Conservation (phyloP, 64 coral and sea anemone genomes). For the Stylophora pistillata region DNA sequence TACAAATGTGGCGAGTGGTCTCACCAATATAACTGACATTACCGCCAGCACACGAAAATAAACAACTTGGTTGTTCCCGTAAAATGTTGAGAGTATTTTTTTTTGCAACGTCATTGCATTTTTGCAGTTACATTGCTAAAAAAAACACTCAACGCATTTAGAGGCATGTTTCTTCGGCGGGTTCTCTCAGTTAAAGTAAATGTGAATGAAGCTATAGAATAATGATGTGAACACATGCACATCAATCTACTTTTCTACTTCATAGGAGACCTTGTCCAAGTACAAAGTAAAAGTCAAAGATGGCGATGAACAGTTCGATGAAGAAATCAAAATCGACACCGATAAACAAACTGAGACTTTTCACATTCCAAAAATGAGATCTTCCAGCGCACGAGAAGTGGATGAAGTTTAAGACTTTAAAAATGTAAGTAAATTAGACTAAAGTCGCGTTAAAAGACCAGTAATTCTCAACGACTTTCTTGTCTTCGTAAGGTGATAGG, state of each 20-base stretch:
- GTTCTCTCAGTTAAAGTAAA: not conserved
- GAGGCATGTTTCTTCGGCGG: no score
- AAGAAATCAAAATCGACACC: not conserved
- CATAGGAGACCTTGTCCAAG: not conserved
- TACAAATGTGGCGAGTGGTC: no score
- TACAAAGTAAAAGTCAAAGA: constrained; percentile 6
- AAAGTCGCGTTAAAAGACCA: no score
- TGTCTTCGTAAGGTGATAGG: no score
- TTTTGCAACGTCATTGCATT: no score
- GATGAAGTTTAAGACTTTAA: constrained; percentile 6
- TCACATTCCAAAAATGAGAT: not conserved
- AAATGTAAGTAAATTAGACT: not conserved
- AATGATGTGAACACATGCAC: not conserved
- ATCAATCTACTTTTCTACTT: not conserved
- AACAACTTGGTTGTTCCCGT: no score
- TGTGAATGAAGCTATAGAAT: not conserved
- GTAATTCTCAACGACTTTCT: no score
- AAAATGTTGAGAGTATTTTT: no score
- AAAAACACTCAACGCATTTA: not conserved
- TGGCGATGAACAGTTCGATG: not conserved
- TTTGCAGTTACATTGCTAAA: no score
- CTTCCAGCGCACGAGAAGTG: not conserved
- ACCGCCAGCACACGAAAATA: no score
- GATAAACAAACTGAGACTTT: not conserved
- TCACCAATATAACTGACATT: no score